Conservation (phyloP, 2,113 vertebrate genomes). For the Gallinago media region DNA sequence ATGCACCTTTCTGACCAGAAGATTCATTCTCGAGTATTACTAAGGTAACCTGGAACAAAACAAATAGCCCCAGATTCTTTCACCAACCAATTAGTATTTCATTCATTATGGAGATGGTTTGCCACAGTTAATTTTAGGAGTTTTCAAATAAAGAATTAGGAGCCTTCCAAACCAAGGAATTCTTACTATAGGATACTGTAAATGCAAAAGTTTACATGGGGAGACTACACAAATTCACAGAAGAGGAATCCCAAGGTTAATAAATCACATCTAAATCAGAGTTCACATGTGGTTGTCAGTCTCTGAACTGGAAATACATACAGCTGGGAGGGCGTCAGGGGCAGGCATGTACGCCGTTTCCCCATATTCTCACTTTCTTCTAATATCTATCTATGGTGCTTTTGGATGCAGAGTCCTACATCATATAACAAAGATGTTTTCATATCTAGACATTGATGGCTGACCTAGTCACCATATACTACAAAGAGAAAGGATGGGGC, state of each 20-base stretch:
- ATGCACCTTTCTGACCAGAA: neutral
- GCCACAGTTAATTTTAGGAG: neutral
- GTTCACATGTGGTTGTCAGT: neutral
- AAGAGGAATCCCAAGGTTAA: neutral
- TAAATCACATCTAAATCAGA: neutral
- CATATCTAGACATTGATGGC: accelerated
- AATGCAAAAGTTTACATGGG: neutral
- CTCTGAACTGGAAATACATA: neutral
- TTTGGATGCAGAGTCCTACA: neutral
- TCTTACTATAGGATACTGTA: neutral
- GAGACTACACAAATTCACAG: neutral
- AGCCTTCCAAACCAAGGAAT: neutral
- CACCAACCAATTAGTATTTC: neutral
- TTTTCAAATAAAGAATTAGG: neutral
- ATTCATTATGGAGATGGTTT: neutral
- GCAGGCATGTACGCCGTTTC: neutral
- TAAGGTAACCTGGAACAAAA: neutral
- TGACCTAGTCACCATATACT: neutral
- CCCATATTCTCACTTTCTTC: neutral
- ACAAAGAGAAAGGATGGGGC: neutral
- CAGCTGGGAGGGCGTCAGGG: neutral
- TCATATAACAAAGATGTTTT: neutral
- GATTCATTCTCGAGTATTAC: neutral
- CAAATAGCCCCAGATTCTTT: neutral
- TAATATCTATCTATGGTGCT: neutral